Conservation (phyloP, 2,888 invertebrate genomes). For the Zhuqinia jingwanae region DNA sequence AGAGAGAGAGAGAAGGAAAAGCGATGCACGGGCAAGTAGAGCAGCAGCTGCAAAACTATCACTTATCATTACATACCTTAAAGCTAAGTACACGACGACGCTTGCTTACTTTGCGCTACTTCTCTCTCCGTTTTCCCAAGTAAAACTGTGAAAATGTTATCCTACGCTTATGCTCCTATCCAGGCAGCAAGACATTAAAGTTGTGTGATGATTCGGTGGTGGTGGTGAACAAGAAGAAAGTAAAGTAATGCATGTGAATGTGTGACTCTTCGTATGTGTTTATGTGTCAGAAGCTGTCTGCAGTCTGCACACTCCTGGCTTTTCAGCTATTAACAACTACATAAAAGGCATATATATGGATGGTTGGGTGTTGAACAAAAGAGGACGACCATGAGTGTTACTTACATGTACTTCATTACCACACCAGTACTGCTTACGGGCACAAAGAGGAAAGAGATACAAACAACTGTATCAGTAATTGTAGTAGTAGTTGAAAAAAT, state of each 20-base stretch:
- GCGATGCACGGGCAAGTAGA: neutral
- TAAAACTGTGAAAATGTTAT: neutral
- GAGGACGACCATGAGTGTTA: slow-evolving; percentile 8
- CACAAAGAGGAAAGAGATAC: too few species aligned
- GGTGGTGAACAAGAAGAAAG: slow-evolving; percentile 17
- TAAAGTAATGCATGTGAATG: neutral
- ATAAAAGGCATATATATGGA: neutral
- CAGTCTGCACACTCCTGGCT: slow-evolving; percentile 3
- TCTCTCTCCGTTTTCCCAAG: slow-evolving; percentile 36
- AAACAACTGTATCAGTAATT: too few species aligned
- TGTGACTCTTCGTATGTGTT: neutral
- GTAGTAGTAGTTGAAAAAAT: too few species aligned
- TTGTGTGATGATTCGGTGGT: slow-evolving; percentile 18
- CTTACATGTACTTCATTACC: too few species aligned
- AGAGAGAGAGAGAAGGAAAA: neutral
- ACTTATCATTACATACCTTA: slow-evolving; percentile 59
- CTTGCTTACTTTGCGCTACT: slow-evolving; percentile 53
- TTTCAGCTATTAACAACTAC: slow-evolving; percentile 2
- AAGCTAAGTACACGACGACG: slow-evolving; percentile 50
- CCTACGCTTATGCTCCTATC: slow-evolving; percentile 11
- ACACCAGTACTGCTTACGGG: too few species aligned
- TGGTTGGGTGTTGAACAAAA: slow-evolving; percentile 25
- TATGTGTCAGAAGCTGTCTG: neutral
- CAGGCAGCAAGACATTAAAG: neutral
- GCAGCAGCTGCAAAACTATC: slow-evolving; percentile 68